A percentile compares a stretch with the other conserved stretches of the same genome.
Evolutionary conservation across 2,113 vertebrate genomes (phyloP).

Genomic region (rat (Rattus norvegicus)): DNA sequence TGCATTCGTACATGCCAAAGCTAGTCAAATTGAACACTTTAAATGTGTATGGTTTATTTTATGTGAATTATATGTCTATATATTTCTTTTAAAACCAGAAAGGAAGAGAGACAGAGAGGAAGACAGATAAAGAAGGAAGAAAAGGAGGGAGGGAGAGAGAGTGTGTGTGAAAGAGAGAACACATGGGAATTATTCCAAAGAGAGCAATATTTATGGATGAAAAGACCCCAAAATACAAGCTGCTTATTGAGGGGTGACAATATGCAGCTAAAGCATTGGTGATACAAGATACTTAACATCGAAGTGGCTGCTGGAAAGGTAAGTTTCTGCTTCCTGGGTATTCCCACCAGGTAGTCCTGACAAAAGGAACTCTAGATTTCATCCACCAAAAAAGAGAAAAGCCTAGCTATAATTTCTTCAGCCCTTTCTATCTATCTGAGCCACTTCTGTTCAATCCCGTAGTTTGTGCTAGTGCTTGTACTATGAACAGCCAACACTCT

Average conservation of each 20-base stretch:
- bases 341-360: background rate
- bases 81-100: background rate
- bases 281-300: background rate
- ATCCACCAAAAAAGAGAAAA: background rate
- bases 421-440: background rate
- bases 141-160: too few species aligned
- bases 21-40: background rate
- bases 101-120: background rate
- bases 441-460: background rate
- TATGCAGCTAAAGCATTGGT: background rate
- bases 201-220: background rate
- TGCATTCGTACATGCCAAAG: background rate
- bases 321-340: constrained; percentile 3
- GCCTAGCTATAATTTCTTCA: background rate
- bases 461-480: background rate
- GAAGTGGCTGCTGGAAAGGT: background rate
- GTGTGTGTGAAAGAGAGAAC: accelerated
- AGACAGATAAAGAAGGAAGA: background rate
- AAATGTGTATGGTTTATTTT: background rate
- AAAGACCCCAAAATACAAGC: background rate
- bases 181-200: background rate
- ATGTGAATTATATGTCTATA: background rate
- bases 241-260: background rate
- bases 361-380: background rate
- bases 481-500: background rate